Evolutionary conservation across 1,140 invertebrate genomes (phyloP), one percentile per base, ranked within the genome.

Genomic region (Monomorium pharaonis): DNA sequence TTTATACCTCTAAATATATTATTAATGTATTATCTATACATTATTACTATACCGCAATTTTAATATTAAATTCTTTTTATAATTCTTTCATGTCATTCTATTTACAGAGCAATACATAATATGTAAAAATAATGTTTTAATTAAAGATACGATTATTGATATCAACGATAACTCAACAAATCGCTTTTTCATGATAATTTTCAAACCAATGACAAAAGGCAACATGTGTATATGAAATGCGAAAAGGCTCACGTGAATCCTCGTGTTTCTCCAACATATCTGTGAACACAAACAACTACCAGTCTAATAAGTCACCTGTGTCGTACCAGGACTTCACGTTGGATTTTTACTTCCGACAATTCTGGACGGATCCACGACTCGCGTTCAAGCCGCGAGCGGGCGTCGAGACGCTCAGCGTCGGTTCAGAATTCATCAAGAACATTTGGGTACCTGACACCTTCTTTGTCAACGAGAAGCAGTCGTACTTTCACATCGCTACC

Each of bases 401-500:
- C 84, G 97, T 98, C 85, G 98, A 98, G 94, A 98, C 97, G 88
- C 96, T 99, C 86, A 98, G 98, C 89, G 98, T 98, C 89, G 98
- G 97, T 90, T 99, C 97, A 90, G 99, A 98, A 96, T 99, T 98
- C 95, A 98, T 99, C 94, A 98, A 99, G 95, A 98, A 98, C 95
- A 98, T 99, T 95, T 99, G 99, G 99, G 98, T 99, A 93, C 99
- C 99, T 89, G 99, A 99, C 95, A 99, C 99, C 88, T 99, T 99
- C 96, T 99, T 99, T 96, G 98, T 98, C 92, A 99, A 99, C 95
- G 99, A 99, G 96, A 99, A 99, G 96, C 98, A 98, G 95, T 99
- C 98, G 87, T 99, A 99, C 96, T 99, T 99, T 96, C 99, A 99
- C 96, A 98, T 98, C 95, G 98, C 98, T 87, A 99, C 99, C 94